Conservation (phyloP, 2,888 invertebrate genomes). For the Diaprepes abbreviatus region DNA sequence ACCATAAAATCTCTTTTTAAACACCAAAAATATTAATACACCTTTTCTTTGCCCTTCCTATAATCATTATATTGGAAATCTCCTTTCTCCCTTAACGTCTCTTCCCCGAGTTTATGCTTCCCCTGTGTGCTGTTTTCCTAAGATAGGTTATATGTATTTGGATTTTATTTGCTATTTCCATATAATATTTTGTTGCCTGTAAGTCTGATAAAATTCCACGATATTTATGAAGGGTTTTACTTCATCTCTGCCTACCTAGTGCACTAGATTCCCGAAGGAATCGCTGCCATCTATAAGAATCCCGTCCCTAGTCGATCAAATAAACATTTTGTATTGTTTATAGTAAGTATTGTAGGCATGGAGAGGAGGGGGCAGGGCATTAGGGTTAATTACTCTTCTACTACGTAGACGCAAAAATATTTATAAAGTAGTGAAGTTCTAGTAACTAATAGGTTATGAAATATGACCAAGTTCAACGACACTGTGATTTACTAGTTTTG, state of each 20-base stretch:
- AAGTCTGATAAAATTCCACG: slow-evolving; percentile 26
- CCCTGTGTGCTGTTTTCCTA: slow-evolving; percentile 10
- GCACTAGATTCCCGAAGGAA: slow-evolving; percentile 2
- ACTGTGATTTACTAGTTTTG: no score
- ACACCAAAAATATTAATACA: background rate
- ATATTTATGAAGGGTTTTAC: slow-evolving; percentile 31
- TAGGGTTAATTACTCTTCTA: no score
- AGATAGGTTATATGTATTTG: slow-evolving; percentile 20
- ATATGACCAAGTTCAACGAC: no score
- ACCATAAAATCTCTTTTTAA: background rate
- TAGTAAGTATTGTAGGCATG: no score
- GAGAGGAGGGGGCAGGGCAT: no score
- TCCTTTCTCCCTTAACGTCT: background rate
- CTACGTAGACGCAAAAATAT: no score
- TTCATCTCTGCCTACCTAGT: slow-evolving; percentile 18
- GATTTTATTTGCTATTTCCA: slow-evolving; percentile 20
- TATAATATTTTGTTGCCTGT: slow-evolving; percentile 20
- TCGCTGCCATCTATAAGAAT: background rate
- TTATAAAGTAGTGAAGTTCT: no score
- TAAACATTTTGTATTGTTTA: background rate
- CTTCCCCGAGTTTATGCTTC: slow-evolving; percentile 3
- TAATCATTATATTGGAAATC: slow-evolving; percentile 18
- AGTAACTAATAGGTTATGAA: no score
- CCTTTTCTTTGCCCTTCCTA: background rate
- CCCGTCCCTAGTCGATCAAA: background rate